Evolutionary conservation across 1,140 invertebrate species (phyloP).

Genomic region (Atta cephalotes): DNA sequence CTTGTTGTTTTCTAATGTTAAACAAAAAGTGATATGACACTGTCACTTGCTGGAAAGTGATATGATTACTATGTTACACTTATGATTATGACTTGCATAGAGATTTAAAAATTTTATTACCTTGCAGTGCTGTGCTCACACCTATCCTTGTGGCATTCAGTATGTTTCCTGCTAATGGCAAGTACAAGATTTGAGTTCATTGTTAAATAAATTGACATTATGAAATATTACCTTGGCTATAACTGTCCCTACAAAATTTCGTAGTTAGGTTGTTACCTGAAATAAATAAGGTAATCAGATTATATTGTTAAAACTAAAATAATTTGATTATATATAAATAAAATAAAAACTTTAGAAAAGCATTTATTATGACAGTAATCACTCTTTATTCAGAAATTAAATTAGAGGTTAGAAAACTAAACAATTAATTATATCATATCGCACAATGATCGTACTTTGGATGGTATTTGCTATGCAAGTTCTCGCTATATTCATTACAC

Average conservation of each 20-base stretch:
- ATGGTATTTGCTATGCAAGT: constrained; percentile 67
- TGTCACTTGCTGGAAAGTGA: too few species aligned
- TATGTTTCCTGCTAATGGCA: constrained; percentile 65
- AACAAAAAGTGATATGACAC: too few species aligned
- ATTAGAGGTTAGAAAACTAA: constrained; percentile 39
- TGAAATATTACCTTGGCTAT: constrained; percentile 51
- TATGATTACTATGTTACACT: too few species aligned
- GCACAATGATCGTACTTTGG: constrained; percentile 67
- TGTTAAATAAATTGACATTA: constrained; percentile 17
- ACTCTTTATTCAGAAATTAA: constrained; percentile 26
- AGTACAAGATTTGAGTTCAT: constrained; percentile 18
- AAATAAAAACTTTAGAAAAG: background rate
- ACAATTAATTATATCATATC: background rate
- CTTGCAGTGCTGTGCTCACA: constrained; percentile 70
- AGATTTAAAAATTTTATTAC: constrained; percentile 64
- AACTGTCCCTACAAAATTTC: background rate
- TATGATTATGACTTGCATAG: background rate
- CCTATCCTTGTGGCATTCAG: constrained; percentile 57
- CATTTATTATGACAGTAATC: background rate
- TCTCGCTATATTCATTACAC: constrained; percentile 67
- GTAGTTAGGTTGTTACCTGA: constrained; percentile 45
- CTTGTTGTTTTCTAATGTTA: too few species aligned
- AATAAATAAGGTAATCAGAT: background rate
- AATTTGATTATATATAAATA: background rate
- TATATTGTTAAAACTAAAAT: background rate